Base-by-base conservation (phyloP, 2,797 vertebrate genomes). In the Megaceryle alcyon region DNA sequence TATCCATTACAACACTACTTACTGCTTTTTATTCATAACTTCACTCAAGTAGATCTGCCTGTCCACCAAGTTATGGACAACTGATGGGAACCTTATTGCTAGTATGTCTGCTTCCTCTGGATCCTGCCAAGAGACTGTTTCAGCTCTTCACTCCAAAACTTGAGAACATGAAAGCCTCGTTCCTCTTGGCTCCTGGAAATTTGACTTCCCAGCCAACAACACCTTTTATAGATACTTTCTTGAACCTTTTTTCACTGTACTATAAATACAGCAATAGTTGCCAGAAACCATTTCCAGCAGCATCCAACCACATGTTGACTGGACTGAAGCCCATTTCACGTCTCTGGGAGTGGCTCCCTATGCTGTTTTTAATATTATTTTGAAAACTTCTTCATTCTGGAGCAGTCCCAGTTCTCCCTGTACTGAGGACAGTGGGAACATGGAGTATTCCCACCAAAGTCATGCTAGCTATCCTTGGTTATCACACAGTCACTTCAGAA, bases 171-270 rank as follows among this genome's bases (percentile, higher is more conserved):
- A 98, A 98, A 98, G 97, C 78, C 86, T 77, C 85, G 12, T 97
- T 98, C 96, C 97, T 98, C 95, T 98, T 98, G 98, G 98, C 98
- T 76, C 92, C 94, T 75, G 96, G 95, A 94, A 92, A 93, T 89
- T 95, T 93, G 86, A 92, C 95, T 97, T 97, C 95, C 89, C 95
- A 95, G 97, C 98, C 98, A 98, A 96, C 95, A 97, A 95, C 97
- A 98, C 97, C 98, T 98, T 98, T 98, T 98, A 98, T 97, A 97
- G 97, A 96, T 97, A 97, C 94, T 98, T 98, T 98, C 97, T 97
- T 97, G 94, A 98, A 93, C 94, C 71, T 87, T 95, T 96, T 96
- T 97, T 96, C 95, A 56, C 94, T 92, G 93, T 92, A 89, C 92
- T 97, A 90, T 97, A 98, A 98, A 97, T 98, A 97, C 2, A 96